Evolutionary conservation across 2,113 vertebrate species (phyloP).

Genomic region (Xyrauchen texanus): DNA sequence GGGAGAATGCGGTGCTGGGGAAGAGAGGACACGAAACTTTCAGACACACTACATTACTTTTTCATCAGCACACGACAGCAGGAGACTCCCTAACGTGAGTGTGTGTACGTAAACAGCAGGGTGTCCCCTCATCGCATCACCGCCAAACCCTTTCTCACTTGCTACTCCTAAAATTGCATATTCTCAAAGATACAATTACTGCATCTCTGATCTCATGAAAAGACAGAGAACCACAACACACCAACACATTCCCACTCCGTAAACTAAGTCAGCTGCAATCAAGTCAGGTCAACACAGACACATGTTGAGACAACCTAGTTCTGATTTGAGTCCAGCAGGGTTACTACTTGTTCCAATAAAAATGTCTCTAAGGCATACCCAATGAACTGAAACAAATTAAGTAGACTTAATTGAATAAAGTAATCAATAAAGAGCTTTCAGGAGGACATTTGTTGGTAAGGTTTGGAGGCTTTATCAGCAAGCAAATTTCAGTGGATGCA

Average conservation of each 20-base stretch:
- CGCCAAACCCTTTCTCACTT: constrained; percentile 41
- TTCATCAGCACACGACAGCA: constrained; percentile 74
- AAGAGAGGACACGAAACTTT: constrained; percentile 65
- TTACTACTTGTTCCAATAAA: not conserved
- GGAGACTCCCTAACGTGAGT: constrained; percentile 61
- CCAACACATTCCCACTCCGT: not conserved
- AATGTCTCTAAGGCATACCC: not conserved
- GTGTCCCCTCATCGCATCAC: constrained; percentile 57
- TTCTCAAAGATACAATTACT: constrained; percentile 53
- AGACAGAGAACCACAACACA: not conserved
- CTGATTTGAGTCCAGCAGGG: not conserved
- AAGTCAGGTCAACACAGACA: constrained; percentile 4
- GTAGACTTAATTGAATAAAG: not conserved
- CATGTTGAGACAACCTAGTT: not conserved
- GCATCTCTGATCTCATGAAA: constrained; percentile 39
- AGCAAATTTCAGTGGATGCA: no score
- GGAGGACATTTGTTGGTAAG: not conserved
- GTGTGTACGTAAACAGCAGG: constrained; percentile 20
- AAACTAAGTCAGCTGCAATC: constrained; percentile 24
- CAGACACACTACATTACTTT: constrained; percentile 79
- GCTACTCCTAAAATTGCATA: constrained; percentile 65
- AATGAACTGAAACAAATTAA: not conserved
- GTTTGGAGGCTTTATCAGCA: not conserved
- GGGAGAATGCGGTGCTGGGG: constrained; percentile 51
- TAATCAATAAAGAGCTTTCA: not conserved